A percentile compares a stretch with the other conserved stretches of the same genome.
These are phyloP conservation scores for Cosmia trapezina DNA, from an alignment of 2,888 invertebrate genomes.

Conservation along the genomic window DNA sequence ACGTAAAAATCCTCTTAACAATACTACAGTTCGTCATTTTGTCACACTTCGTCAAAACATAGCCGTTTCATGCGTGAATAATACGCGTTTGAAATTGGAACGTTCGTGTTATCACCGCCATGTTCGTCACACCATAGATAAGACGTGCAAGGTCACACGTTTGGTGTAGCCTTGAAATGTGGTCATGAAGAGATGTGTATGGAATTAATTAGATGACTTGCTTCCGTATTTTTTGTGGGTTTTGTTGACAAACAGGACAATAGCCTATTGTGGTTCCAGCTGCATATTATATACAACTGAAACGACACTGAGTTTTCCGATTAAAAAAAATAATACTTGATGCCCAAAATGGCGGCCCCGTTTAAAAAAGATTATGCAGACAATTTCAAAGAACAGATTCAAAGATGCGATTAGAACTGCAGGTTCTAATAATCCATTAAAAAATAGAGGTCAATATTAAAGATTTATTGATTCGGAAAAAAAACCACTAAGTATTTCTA, in stretches of 20 bases:
- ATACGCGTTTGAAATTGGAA: conserved; percentile 53
- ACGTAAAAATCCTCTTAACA: conserved; percentile 3
- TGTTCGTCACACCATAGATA: conserved; percentile 56
- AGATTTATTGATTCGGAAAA: background rate
- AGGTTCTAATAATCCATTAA: background rate
- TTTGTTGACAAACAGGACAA: conserved; percentile 36
- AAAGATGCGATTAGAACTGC: background rate
- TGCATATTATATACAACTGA: background rate
- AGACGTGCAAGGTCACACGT: conserved; percentile 48
- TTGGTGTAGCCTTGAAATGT: conserved; percentile 34
- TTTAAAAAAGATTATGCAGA: too few relatives aligned
- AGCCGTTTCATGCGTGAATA: conserved; percentile 42
- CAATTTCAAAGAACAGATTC: background rate
- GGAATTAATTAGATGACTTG: conserved; percentile 36
- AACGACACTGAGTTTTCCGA: background rate
- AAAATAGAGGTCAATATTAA: conserved; percentile 2
- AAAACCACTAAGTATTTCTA: background rate
- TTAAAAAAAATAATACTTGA: background rate
- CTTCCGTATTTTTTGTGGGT: conserved; percentile 27
- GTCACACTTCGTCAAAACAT: conserved; percentile 28
- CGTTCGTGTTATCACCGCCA: conserved; percentile 48
- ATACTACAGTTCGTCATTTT: conserved; percentile 10
- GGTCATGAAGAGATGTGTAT: conserved; percentile 18
- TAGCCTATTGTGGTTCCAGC: background rate
- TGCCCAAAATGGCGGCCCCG: too few relatives aligned